phyloP scores from a whole-genome alignment of 2,888 invertebrate genomes.

The Piscicola geometra region DNA sequence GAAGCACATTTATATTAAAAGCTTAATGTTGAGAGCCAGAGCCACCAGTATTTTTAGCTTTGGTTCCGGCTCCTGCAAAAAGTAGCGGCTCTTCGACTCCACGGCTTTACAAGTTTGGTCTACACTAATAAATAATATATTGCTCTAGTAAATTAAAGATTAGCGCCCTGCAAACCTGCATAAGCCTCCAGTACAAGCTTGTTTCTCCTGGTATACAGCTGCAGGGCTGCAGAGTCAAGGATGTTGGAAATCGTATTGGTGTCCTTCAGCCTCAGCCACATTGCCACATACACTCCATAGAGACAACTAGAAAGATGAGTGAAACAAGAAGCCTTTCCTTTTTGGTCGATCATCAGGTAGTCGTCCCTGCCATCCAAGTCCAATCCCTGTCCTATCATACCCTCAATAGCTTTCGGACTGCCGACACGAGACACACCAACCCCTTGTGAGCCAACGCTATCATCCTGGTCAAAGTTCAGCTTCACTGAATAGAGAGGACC shows the following conservation, averaged over 20 bases:
- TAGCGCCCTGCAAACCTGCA: constrained; percentile 41
- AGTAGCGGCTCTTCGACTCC: too few species aligned
- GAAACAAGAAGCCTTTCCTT: constrained; percentile 46
- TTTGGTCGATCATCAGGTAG: constrained; percentile 48
- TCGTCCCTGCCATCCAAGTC: constrained; percentile 47
- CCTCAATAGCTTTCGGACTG: constrained; percentile 46
- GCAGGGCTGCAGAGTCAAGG: constrained; percentile 47
- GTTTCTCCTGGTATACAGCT: constrained; percentile 44
- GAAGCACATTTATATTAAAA: too few species aligned
- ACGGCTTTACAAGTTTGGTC: too few species aligned
- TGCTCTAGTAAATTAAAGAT: background rate
- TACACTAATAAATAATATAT: background rate
- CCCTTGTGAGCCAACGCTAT: constrained; percentile 47
- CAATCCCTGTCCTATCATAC: constrained; percentile 48
- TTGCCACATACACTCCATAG: constrained; percentile 48
- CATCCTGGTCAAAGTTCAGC: constrained; percentile 46
- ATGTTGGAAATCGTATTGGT: constrained; percentile 44
- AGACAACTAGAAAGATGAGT: constrained; percentile 47
- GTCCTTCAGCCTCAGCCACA: constrained; percentile 47
- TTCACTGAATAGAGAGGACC: constrained; percentile 50
- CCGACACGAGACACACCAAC: constrained; percentile 48
- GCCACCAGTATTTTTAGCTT: too few species aligned
- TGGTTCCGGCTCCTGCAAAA: too few species aligned
- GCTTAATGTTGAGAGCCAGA: too few species aligned
- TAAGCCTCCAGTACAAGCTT: constrained; percentile 46